These are phyloP conservation scores for Gorsachius magnificus DNA, from an alignment of 2,797 vertebrate species.

Conservation along the genomic window DNA sequence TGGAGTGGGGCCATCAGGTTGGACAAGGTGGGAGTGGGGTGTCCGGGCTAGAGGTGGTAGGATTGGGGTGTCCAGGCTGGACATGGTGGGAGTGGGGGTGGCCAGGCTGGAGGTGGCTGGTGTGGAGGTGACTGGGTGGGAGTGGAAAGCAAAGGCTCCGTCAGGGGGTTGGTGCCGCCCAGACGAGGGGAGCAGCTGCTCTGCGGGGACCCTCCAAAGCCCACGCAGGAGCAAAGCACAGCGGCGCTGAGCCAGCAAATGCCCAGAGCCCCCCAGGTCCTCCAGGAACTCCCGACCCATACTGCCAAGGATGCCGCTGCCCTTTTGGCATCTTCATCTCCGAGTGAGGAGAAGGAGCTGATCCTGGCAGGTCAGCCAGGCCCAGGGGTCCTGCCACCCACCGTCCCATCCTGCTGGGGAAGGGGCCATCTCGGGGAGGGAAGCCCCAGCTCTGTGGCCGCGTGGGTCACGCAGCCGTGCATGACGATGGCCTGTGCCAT, in stretches of 20 bases:
- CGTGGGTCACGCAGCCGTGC: rapidly evolving
- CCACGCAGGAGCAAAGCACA: neutral
- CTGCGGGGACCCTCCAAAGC: neutral
- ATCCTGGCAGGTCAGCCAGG: neutral
- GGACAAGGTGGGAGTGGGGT: neutral
- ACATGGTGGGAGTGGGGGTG: neutral
- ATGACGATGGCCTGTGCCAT: rapidly evolving
- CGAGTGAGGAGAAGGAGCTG: neutral
- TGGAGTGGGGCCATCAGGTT: neutral
- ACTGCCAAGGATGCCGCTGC: neutral
- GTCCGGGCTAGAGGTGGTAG: neutral
- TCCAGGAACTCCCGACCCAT: neutral
- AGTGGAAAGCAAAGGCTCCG: neutral
- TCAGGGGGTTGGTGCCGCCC: neutral
- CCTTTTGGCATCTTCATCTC: neutral
- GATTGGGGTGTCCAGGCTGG: no score
- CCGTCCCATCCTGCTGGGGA: neutral
- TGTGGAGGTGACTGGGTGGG: no score
- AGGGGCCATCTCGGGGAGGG: neutral
- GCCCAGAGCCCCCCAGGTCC: neutral
- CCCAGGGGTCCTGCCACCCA: neutral
- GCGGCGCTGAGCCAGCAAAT: neutral
- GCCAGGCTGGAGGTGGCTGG: no score
- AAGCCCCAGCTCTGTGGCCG: neutral
- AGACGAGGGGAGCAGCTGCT: neutral